Base-by-base conservation (phyloP, 23 tunicate species). In the Clavelina lepadiformis region DNA sequence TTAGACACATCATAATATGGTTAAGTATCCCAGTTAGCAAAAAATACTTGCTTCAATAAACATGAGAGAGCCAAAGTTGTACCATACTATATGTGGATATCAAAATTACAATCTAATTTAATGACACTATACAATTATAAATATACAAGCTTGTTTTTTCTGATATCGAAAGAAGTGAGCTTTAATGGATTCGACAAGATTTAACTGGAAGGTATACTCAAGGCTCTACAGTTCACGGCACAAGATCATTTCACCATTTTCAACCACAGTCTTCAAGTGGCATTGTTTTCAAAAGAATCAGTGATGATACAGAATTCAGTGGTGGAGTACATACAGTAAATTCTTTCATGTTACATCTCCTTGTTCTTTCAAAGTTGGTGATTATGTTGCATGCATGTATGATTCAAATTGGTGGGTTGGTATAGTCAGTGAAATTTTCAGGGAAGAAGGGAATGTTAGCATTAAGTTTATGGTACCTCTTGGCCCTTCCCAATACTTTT, bases 211-310 rank as follows among this genome's bases (percentile, higher is more conserved):
- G n/a, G n/a, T n/a, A n/a, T n/a, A n/a, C n/a, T n/a, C n/a, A n/a
- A n/a, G n/a, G n/a, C n/a, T n/a, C 71, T 7, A 65, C 71, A 19
- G 28, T 65, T 8, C 37, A 65, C 15, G 62, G 62, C 5, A 44
- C 71, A 24, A 44, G 71, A 65, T 30, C 55, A 8, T 65, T 38
- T 45, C 71, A 65, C 25, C 53, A 65, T 44, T 65, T 65, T 24
- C 6, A 7, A 22, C 71, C 71, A 15, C 38, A 7, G 13, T 44
- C 62, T 24, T 21, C 61, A 23, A 65, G 15, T 7, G 13, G 38
- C 19, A 7, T 65, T 15, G 71, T 30, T 5, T 11, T 22, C 25
- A 65, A 45, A 44, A 58, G 71, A 5, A 65, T 65, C 71, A 65
- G 55, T 24, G 7, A 19, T 7, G 61, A 65, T 44, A 58, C 37